phyloP scores from a whole-genome alignment of 92 coral and sea anemone genomes.

The Palythoa grandiflora region DNA sequence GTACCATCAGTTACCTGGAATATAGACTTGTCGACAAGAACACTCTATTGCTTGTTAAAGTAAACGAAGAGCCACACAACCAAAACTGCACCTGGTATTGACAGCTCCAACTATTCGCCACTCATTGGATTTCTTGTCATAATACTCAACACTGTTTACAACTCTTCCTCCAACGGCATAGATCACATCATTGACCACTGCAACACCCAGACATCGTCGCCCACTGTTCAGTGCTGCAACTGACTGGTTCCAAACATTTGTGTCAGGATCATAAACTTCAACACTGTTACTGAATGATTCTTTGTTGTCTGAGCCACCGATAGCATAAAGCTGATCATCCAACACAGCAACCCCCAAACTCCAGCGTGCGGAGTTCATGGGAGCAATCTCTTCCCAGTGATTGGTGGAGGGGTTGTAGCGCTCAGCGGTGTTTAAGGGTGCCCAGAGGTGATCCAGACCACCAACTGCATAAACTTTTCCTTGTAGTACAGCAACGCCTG shows the following conservation, averaged over 20 bases:
- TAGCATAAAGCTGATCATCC: conserved; percentile 85
- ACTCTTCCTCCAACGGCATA: conserved; percentile 99
- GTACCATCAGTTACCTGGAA: conserved; percentile 2
- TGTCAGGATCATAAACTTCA: conserved; percentile 85
- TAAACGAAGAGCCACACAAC: conserved; percentile 94
- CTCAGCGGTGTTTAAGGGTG: conserved; percentile 94
- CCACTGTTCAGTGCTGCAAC: conserved; percentile 97
- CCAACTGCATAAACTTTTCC: conserved; percentile 97
- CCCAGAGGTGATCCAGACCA: conserved; percentile 99
- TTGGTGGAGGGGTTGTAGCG: conserved; percentile 79
- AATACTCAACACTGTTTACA: conserved; percentile 95
- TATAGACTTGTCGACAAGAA: not conserved
- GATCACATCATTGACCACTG: conserved; percentile 96
- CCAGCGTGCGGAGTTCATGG: conserved; percentile 96
- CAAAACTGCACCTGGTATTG: conserved; percentile 96
- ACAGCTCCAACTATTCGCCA: conserved; percentile 99
- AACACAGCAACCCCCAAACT: conserved; percentile 99
- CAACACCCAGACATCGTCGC: conserved; percentile 98
- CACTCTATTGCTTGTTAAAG: conserved; percentile 39
- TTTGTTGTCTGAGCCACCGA: conserved; percentile 96
- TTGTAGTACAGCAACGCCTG: conserved; percentile 95
- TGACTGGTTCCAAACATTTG: conserved; percentile 85
- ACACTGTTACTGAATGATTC: conserved; percentile 95
- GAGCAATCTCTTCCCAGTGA: conserved; percentile 92
- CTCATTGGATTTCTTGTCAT: conserved; percentile 85